Conservation (phyloP, 2,888 invertebrate genomes). For the Bombylius discolor region DNA sequence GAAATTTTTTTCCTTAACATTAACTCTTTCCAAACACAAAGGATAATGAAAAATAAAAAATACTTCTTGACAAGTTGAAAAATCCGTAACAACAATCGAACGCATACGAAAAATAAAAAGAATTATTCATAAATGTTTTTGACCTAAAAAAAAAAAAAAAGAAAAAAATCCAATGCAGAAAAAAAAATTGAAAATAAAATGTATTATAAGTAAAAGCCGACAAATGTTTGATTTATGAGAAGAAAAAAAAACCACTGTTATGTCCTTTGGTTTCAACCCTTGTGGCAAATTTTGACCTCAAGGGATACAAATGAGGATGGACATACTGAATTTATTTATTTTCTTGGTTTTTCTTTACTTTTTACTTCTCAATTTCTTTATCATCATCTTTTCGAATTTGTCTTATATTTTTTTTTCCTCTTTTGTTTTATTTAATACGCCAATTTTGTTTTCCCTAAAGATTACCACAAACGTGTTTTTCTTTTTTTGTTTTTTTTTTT, state of each 20-base stretch:
- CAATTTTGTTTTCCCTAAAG: not conserved
- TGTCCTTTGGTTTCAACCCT: slow-evolving; percentile 14
- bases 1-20: no score
- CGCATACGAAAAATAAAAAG: no score
- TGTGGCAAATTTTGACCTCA: slow-evolving; percentile 15
- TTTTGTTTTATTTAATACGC: no score
- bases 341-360: not conserved
- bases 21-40: no score
- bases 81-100: no score
- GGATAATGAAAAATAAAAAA: no score
- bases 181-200: slow-evolving; percentile 4
- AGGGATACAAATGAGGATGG: slow-evolving; percentile 14
- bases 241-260: slow-evolving; percentile 8
- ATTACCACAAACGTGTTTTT: not conserved
- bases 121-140: no score
- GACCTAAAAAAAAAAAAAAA: no score
- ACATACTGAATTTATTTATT: slow-evolving; percentile 4
- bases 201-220: slow-evolving; percentile 1
- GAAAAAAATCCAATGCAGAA: no score
- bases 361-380: not conserved
- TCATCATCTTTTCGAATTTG: no score
- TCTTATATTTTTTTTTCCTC: no score
- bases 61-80: no score
- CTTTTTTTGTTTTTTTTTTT: not conserved
- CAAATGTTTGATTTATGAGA: slow-evolving; percentile 14